Evolutionary conservation across 2,888 invertebrate species (phyloP).

Genomic region (Drosophila fungiperda): DNA sequence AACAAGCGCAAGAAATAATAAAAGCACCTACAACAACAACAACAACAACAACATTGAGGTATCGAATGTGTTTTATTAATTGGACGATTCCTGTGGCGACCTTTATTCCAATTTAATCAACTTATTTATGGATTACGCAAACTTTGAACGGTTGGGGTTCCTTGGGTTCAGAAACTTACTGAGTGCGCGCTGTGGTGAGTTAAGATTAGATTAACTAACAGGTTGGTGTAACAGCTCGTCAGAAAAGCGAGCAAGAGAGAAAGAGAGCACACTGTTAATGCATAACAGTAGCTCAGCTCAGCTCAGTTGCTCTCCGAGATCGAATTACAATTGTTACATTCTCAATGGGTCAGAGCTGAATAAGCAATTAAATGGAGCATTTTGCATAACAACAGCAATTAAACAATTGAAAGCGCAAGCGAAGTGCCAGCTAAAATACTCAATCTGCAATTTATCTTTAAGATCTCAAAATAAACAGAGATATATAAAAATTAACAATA

Average conservation of each 20-base stretch:
- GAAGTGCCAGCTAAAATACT: too few relatives aligned
- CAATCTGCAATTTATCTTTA: background rate
- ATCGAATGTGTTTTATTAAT: conserved; percentile 58
- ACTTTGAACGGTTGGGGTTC: conserved; percentile 15
- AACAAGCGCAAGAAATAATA: conserved; percentile 29
- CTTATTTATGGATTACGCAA: conserved; percentile 68
- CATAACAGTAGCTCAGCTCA: background rate
- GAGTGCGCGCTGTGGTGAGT: conserved; percentile 38
- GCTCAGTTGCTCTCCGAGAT: background rate
- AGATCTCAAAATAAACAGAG: background rate
- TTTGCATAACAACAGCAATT: background rate
- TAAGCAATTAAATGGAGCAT: conserved; percentile 3
- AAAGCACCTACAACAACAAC: conserved; percentile 18
- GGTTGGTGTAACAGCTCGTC: conserved; percentile 40
- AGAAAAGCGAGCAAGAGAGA: background rate
- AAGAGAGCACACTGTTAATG: background rate
- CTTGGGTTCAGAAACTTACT: conserved; percentile 24
- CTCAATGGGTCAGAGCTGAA: conserved; percentile 5
- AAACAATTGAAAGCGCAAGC: conserved; percentile 4
- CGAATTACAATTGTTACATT: conserved; percentile 9
- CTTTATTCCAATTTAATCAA: conserved; percentile 72
- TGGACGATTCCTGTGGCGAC: conserved; percentile 57
- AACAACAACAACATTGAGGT: conserved; percentile 23
- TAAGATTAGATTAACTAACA: background rate
- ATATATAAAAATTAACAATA: background rate